These are phyloP conservation scores for Pollachius pollachius DNA, from an alignment of 2,113 vertebrate species.

Conservation along the genomic window DNA sequence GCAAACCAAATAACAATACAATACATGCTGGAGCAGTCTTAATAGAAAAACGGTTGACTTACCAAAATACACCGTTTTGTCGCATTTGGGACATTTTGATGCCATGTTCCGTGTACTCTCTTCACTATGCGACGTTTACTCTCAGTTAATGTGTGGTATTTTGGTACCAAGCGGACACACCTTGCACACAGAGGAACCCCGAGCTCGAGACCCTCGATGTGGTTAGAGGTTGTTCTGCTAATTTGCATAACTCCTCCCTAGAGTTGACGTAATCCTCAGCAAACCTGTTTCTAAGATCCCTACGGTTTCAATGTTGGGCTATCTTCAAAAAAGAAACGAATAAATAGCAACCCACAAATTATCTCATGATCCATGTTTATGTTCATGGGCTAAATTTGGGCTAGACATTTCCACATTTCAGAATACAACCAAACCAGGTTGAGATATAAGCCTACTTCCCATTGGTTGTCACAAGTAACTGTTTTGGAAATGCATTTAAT, in stretches of 20 bases:
- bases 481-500: slow-evolving; percentile 26
- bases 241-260: slow-evolving; percentile 30
- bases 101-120: slow-evolving; percentile 49
- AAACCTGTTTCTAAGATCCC: background rate
- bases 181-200: slow-evolving; percentile 27
- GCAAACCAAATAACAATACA: background rate
- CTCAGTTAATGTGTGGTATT: slow-evolving; percentile 13
- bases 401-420: background rate
- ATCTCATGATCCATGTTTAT: background rate
- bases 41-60: slow-evolving; percentile 20
- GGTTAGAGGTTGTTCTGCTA: background rate
- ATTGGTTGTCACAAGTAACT: slow-evolving; percentile 2
- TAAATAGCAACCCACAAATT: background rate
- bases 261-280: slow-evolving; percentile 16
- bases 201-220: slow-evolving; percentile 23
- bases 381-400: background rate
- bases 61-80: slow-evolving; percentile 74
- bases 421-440: too few relatives aligned
- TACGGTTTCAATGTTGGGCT: too few relatives aligned
- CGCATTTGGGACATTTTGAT: slow-evolving; percentile 70
- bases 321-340: background rate
- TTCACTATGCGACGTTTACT: background rate
- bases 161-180: slow-evolving; percentile 21
- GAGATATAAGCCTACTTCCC: background rate
- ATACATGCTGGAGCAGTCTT: background rate